Percentiles rank a stretch among this genome's conserved stretches.
phyloP scores from a whole-genome alignment of 1,140 invertebrate species.

The Nasonia longicornis region DNA sequence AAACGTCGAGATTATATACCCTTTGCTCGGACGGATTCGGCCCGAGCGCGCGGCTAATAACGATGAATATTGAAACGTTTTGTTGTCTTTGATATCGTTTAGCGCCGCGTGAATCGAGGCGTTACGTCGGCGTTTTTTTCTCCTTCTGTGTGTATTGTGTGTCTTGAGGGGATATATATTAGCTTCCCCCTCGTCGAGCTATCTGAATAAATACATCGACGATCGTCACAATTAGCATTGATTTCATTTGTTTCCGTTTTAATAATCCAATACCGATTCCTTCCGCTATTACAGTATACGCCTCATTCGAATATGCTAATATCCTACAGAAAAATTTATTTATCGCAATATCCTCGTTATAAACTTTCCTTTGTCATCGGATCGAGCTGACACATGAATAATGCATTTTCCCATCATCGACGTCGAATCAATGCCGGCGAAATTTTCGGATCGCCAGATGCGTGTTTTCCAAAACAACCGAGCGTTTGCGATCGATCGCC shows the following conservation, averaged over 20 bases:
- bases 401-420: too few relatives aligned
- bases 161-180: background rate
- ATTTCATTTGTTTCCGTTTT: constrained; percentile 1
- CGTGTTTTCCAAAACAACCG: background rate
- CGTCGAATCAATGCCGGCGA: too few relatives aligned
- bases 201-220: constrained; percentile 18
- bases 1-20: background rate
- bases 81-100: constrained; percentile 24
- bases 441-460: background rate
- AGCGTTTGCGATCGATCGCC: background rate
- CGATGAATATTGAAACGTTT: constrained; percentile 34
- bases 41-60: constrained; percentile 14
- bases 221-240: background rate
- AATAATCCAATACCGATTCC: background rate
- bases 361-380: too few relatives aligned
- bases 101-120: background rate
- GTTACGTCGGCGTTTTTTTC: constrained; percentile 3
- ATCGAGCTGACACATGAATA: too few relatives aligned
- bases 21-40: background rate
- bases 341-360: too few relatives aligned
- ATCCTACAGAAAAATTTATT: too few relatives aligned
- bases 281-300: too few relatives aligned
- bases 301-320: too few relatives aligned
- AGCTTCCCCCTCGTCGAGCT: background rate
- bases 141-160: background rate